These are phyloP conservation scores for Alosa alosa DNA, from an alignment of 2,113 vertebrate genomes.

Conservation along the genomic window DNA sequence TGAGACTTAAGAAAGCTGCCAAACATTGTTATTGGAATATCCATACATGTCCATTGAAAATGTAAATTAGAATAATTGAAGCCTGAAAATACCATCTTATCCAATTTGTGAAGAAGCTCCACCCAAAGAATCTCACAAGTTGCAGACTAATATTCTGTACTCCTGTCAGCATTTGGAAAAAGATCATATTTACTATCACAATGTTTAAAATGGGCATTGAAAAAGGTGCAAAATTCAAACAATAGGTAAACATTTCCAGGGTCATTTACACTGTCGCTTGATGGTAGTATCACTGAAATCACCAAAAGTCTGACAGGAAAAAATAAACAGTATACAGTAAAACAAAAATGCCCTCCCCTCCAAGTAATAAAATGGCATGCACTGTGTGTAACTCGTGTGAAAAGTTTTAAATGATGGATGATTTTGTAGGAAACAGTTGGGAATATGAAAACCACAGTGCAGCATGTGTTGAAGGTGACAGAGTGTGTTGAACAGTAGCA, in stretches of 20 bases:
- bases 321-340: neutral
- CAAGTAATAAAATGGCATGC: too few species aligned
- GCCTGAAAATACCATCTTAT: neutral
- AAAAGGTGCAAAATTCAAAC: too few species aligned
- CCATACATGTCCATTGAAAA: neutral
- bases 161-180: neutral
- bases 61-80: neutral
- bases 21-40: neutral
- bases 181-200: neutral
- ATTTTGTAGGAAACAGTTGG: neutral
- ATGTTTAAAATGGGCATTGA: too few species aligned
- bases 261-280: neutral
- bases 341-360: neutral
- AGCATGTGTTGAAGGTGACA: neutral
- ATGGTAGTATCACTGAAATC: neutral
- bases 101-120: neutral
- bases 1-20: neutral
- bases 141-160: neutral
- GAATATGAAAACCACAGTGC: too few species aligned
- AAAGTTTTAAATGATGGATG: neutral
- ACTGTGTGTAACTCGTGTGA: neutral
- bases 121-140: neutral
- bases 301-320: neutral
- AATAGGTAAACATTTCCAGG: neutral
- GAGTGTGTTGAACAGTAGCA: neutral